A percentile compares a stretch with the other conserved stretches of the same genome.
These are phyloP conservation scores for Macrobrachium rosenbergii DNA, from an alignment of 1,140 invertebrate genomes.

Conservation along the genomic window DNA sequence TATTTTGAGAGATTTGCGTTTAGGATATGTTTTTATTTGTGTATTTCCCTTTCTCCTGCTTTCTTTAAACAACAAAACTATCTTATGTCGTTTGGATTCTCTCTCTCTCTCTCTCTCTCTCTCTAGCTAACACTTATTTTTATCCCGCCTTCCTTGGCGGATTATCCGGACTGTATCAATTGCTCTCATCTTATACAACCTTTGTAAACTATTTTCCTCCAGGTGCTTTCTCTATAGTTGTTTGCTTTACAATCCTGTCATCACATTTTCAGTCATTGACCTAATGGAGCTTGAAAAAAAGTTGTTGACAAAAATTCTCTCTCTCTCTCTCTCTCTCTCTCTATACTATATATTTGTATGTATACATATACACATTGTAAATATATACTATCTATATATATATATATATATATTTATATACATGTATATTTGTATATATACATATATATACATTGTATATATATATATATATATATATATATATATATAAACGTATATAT, in stretches of 20 bases:
- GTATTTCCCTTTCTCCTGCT: neutral
- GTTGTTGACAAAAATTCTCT: neutral
- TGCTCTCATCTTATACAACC: neutral
- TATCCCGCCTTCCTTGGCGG: too few species aligned
- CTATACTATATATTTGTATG: neutral
- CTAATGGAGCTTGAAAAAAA: too few species aligned
- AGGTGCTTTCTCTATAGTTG: neutral
- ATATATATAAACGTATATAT: too few species aligned
- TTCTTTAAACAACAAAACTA: neutral
- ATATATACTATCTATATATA: neutral
- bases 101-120: neutral
- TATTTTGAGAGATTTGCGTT: too few species aligned
- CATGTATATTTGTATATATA: too few species aligned
- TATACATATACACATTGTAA: too few species aligned
- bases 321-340: slow-evolving; percentile 6
- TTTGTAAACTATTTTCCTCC: neutral
- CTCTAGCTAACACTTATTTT: neutral
- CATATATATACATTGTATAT: too few species aligned
- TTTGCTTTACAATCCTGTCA: too few species aligned
- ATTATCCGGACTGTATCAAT: too few species aligned
- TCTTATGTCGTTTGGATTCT: neutral
- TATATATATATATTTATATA: too few species aligned
- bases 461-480: too few species aligned
- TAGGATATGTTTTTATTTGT: neutral
- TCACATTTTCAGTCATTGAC: too few species aligned